Percentiles rank a stretch among this genome's conserved stretches.
These are phyloP conservation scores for Prosapia bicincta DNA, from an alignment of 2,888 invertebrate species.

Conservation along the genomic window DNA sequence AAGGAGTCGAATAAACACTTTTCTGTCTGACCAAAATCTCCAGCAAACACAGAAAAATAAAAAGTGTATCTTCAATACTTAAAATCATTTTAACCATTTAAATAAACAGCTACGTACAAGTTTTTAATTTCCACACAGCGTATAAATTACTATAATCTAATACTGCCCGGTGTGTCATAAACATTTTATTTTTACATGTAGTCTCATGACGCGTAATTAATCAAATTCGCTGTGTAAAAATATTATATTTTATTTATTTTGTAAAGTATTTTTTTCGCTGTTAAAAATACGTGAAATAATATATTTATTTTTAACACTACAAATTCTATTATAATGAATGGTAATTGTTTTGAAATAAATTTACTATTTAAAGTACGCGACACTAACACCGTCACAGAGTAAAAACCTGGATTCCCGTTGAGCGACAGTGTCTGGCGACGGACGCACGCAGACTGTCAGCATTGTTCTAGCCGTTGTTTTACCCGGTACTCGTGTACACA, in stretches of 20 bases:
- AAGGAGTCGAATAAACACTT: conserved; percentile 3
- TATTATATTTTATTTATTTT: too few relatives aligned
- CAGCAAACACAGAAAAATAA: not conserved
- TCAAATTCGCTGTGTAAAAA: too few relatives aligned
- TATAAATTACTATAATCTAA: too few relatives aligned
- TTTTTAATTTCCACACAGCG: too few relatives aligned
- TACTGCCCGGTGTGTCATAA: not conserved
- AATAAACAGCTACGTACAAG: not conserved
- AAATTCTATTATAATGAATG: too few relatives aligned
- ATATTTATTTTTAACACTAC: too few relatives aligned
- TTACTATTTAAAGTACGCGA: not conserved
- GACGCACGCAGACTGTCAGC: not conserved
- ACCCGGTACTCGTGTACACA: not conserved
- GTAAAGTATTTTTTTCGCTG: too few relatives aligned
- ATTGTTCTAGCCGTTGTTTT: not conserved
- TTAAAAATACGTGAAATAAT: too few relatives aligned
- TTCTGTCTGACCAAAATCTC: not conserved
- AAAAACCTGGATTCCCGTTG: not conserved
- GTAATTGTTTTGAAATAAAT: too few relatives aligned
- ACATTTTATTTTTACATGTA: not conserved
- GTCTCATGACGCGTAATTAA: not conserved
- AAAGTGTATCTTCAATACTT: not conserved
- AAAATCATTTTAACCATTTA: not conserved
- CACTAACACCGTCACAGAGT: not conserved
- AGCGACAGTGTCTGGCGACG: not conserved